Evolutionary conservation across 2,888 invertebrate genomes (phyloP).

Genomic region (Campoletis raptor): DNA sequence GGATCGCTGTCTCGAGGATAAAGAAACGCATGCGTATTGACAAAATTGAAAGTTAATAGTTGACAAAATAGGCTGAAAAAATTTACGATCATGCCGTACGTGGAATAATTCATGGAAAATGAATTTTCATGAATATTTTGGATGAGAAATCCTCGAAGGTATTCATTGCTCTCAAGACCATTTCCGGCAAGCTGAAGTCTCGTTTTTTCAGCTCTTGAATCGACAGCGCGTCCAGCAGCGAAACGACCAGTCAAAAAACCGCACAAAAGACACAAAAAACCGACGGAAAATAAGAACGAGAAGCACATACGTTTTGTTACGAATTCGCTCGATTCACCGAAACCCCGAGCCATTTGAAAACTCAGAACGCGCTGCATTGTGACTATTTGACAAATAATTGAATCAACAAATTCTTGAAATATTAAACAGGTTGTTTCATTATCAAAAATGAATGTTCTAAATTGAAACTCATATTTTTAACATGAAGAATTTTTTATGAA

Average conservation of each 20-base stretch:
- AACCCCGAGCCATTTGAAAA: constrained; percentile 84
- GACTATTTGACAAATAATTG: neutral
- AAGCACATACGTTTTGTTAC: constrained; percentile 85
- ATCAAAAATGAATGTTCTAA: neutral
- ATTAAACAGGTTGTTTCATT: neutral
- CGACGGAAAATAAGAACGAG: constrained; percentile 85
- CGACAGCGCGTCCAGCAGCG: constrained; percentile 82
- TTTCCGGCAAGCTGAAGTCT: constrained; percentile 78
- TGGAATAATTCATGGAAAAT: constrained; percentile 68
- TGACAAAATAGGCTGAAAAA: neutral
- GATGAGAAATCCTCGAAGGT: constrained; percentile 74
- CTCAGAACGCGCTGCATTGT: constrained; percentile 85
- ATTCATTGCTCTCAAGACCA: constrained; percentile 76
- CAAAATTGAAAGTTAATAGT: neutral
- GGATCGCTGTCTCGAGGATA: constrained; percentile 49
- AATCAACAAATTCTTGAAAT: neutral
- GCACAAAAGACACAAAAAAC: constrained; percentile 85
- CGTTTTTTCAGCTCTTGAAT: constrained; percentile 78
- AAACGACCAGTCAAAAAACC: constrained; percentile 85
- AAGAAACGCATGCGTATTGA: neutral
- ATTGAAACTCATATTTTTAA: neutral
- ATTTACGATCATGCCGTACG: constrained; percentile 51
- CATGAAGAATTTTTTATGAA: neutral
- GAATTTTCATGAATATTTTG: constrained; percentile 71
- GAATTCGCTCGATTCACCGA: constrained; percentile 83